These are phyloP conservation scores for Homalodisca vitripennis DNA, from an alignment of 1,140 invertebrate species.

Conservation along the genomic window DNA sequence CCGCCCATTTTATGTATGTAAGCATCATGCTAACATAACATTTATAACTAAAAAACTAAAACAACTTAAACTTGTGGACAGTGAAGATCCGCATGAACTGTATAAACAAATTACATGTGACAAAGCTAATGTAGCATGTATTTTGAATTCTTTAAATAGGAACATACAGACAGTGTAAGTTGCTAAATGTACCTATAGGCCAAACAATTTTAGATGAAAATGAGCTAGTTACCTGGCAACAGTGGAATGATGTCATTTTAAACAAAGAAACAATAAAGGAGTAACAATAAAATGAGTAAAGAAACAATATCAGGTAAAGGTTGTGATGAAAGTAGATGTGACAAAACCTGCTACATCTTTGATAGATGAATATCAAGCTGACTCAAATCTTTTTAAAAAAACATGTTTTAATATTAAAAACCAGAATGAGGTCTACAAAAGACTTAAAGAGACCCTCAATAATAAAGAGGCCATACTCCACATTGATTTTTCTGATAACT, in stretches of 20 bases:
- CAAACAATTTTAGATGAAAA: not conserved
- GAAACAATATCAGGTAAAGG: not conserved
- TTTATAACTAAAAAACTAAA: too few species aligned
- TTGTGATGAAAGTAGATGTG: not conserved
- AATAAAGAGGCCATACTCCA: conserved; percentile 43
- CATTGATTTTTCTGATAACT: conserved; percentile 48
- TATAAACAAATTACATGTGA: not conserved
- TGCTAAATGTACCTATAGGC: not conserved
- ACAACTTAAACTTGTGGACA: too few species aligned
- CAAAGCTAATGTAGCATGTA: not conserved
- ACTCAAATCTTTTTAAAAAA: not conserved
- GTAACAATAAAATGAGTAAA: not conserved
- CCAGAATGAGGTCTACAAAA: conserved; percentile 40
- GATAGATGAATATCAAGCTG: not conserved
- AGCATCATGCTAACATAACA: too few species aligned
- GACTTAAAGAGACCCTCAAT: too few species aligned
- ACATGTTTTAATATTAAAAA: not conserved
- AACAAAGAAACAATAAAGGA: not conserved
- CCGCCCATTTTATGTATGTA: too few species aligned
- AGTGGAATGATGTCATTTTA: not conserved
- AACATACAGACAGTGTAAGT: not conserved
- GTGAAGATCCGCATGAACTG: too few species aligned
- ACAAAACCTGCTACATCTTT: not conserved
- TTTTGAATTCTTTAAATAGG: not conserved
- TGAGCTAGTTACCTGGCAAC: not conserved